These are phyloP conservation scores for Bergia sp. DNA, from an alignment of 92 coral and sea anemone species.

Conservation along the genomic window DNA sequence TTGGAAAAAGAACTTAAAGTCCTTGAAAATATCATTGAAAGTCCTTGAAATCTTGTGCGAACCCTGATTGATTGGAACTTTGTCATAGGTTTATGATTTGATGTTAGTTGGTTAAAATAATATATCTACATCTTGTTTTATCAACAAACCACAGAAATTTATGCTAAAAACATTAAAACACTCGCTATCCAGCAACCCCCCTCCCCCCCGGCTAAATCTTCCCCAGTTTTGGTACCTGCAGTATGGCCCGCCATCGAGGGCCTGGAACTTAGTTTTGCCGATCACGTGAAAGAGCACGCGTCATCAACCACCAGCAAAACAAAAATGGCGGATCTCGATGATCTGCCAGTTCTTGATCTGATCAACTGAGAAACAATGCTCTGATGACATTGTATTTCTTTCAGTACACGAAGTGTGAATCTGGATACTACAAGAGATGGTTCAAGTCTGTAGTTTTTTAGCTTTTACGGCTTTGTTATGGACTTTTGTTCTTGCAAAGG, in stretches of 20 bases:
- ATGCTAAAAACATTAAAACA: too few species aligned
- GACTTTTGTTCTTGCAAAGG: not conserved
- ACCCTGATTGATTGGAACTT: too few species aligned
- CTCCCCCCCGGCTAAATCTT: not conserved
- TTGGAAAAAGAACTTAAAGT: too few species aligned
- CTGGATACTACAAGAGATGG: slow-evolving; percentile 8
- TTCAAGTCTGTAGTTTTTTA: not conserved
- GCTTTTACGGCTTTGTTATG: not conserved
- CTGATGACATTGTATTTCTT: not conserved
- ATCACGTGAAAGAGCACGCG: slow-evolving; percentile 16
- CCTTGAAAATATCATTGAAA: too few species aligned
- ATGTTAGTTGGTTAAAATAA: too few species aligned
- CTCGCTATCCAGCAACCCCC: too few species aligned
- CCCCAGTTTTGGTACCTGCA: too few species aligned
- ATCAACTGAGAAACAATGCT: not conserved
- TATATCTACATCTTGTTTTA: too few species aligned
- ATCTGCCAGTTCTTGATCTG: slow-evolving; percentile 14
- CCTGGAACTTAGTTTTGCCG: not conserved
- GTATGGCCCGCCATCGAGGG: not conserved
- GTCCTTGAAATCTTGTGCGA: too few species aligned
- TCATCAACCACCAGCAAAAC: not conserved
- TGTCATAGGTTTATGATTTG: too few species aligned
- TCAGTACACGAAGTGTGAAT: not conserved
- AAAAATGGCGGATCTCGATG: slow-evolving; percentile 24
- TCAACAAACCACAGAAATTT: too few species aligned